phyloP scores from a whole-genome alignment of 2,113 vertebrate species.

The Uropsilus gracilis region DNA sequence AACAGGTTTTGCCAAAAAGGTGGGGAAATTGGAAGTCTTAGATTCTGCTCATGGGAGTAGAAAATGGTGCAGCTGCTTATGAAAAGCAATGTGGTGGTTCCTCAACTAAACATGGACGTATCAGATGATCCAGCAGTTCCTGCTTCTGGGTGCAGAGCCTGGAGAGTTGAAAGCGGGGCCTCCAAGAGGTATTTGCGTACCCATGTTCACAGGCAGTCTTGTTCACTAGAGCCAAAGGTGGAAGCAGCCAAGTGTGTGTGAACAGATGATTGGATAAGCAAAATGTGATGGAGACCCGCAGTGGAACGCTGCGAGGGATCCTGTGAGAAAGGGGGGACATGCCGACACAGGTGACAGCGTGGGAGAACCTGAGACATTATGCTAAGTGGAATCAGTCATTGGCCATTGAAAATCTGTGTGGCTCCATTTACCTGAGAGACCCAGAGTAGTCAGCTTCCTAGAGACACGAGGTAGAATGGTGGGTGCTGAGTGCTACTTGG shows the following conservation, averaged over 20 bases:
- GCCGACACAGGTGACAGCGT: background rate
- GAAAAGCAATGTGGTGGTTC: background rate
- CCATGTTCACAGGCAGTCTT: background rate
- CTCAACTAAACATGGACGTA: background rate
- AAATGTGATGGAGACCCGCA: background rate
- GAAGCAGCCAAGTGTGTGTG: background rate
- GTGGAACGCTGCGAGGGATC: background rate
- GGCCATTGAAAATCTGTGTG: background rate
- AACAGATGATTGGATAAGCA: background rate
- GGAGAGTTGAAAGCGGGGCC: background rate
- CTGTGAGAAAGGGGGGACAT: background rate
- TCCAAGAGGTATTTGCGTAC: background rate
- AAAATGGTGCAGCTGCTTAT: background rate
- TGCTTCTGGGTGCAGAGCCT: background rate
- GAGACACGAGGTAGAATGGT: background rate
- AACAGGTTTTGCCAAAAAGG: background rate
- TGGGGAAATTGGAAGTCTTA: background rate
- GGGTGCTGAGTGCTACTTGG: background rate
- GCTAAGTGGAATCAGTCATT: background rate
- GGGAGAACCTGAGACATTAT: background rate
- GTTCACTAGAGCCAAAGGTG: background rate
- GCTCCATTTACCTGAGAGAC: background rate
- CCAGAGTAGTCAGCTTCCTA: background rate
- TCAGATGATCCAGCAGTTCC: background rate
- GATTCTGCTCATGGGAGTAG: background rate